phyloP scores from a whole-genome alignment of 2,888 invertebrate genomes.

The Smittia sp. region DNA sequence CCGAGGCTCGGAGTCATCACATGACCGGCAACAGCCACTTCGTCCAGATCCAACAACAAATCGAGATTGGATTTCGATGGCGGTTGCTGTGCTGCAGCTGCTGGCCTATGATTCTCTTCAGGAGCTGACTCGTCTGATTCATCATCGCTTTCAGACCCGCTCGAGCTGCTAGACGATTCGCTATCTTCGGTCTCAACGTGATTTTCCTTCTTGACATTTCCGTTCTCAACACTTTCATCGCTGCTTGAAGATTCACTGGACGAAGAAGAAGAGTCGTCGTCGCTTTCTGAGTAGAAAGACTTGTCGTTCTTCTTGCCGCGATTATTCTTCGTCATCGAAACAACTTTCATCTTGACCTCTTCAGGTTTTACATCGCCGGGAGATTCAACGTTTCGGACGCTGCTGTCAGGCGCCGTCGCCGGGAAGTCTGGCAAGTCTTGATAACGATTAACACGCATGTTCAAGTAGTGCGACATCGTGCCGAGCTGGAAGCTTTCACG shows the following conservation, averaged over 20 bases:
- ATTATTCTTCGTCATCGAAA: slow-evolving; percentile 45
- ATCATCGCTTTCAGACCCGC: slow-evolving; percentile 38
- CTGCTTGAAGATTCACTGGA: slow-evolving; percentile 47
- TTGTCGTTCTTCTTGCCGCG: slow-evolving; percentile 55
- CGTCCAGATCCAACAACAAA: slow-evolving; percentile 77
- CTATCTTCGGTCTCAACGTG: slow-evolving; percentile 40
- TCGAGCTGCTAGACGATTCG: slow-evolving; percentile 24
- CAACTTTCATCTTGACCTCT: slow-evolving; percentile 32
- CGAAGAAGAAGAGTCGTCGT: slow-evolving; percentile 47
- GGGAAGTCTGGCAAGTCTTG: slow-evolving; percentile 85
- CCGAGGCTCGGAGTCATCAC: slow-evolving; percentile 78
- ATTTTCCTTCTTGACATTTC: slow-evolving; percentile 43
- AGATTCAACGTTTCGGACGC: slow-evolving; percentile 71
- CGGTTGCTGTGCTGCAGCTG: slow-evolving; percentile 42
- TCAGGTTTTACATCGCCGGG: slow-evolving; percentile 45
- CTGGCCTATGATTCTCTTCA: slow-evolving; percentile 42
- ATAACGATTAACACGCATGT: slow-evolving; percentile 81
- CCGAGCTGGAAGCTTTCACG: slow-evolving; percentile 89
- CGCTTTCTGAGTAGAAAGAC: slow-evolving; percentile 64
- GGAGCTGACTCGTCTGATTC: slow-evolving; percentile 45
- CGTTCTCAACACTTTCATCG: slow-evolving; percentile 45
- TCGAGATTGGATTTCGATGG: slow-evolving; percentile 67
- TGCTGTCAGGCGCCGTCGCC: slow-evolving; percentile 67
- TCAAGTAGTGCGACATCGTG: slow-evolving; percentile 91
- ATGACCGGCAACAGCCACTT: slow-evolving; percentile 64